Conservation (phyloP, 2,888 invertebrate species). For the Philonicus albiceps region DNA sequence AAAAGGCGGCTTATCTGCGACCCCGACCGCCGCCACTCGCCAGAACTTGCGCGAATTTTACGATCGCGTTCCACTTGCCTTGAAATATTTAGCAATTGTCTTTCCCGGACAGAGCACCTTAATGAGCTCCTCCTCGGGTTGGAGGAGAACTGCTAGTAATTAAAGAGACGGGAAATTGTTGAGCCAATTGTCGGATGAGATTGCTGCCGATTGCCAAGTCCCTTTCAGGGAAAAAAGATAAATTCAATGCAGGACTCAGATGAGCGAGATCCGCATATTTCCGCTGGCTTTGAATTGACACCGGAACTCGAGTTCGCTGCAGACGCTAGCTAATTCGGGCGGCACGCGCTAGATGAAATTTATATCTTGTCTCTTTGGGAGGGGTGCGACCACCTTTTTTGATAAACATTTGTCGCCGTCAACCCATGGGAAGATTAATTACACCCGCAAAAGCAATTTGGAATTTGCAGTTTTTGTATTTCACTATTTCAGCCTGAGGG, state of each 20-base stretch:
- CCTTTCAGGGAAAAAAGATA: not conserved
- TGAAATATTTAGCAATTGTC: slow-evolving; percentile 34
- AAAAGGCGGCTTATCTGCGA: slow-evolving; percentile 1
- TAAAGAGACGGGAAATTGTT: not conserved
- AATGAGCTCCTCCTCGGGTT: not conserved
- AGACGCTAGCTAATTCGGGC: not conserved
- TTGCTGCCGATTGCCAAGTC: not conserved
- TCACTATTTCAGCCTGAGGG: not conserved
- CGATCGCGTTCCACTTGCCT: slow-evolving; percentile 29
- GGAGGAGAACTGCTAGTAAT: not conserved
- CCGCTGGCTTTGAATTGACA: not conserved
- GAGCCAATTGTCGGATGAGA: not conserved
- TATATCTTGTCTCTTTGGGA: not conserved
- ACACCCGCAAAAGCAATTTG: not conserved
- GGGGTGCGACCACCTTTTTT: not conserved
- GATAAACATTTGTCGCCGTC: not conserved
- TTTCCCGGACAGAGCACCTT: not conserved
- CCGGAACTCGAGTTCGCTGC: not conserved
- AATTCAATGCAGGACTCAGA: not conserved
- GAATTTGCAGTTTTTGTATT: not conserved
- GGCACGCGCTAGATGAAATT: not conserved
- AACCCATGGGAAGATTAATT: not conserved
- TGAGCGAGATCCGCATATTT: not conserved
- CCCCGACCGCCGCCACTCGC: not conserved
- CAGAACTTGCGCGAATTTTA: slow-evolving; percentile 20